Evolutionary conservation across 2,797 vertebrate species (phyloP).

Genomic region (Scarus forsteni): DNA sequence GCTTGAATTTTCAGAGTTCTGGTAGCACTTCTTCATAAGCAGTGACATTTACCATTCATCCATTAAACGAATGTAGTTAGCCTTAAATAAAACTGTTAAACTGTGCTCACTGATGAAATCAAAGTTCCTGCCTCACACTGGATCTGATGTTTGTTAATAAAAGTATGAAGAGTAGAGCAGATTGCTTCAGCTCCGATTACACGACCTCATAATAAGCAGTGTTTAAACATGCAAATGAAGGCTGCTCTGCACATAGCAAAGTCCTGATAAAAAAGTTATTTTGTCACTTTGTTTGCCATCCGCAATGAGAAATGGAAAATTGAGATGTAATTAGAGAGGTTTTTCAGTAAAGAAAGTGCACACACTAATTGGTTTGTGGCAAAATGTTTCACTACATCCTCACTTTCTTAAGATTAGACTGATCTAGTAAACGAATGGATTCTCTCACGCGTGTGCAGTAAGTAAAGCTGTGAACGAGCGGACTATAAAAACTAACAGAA

Average conservation of each 20-base stretch:
- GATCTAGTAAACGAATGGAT: slow-evolving; percentile 68
- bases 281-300: slow-evolving; percentile 55
- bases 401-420: slow-evolving; percentile 59
- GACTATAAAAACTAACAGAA: slow-evolving; percentile 68
- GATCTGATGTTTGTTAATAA: slow-evolving; percentile 52
- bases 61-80: slow-evolving; percentile 58
- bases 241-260: slow-evolving; percentile 49
- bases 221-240: slow-evolving; percentile 75
- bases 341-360: slow-evolving; percentile 58
- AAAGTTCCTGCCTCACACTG: slow-evolving; percentile 42
- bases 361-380: slow-evolving; percentile 59
- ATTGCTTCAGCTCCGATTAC: slow-evolving; percentile 66
- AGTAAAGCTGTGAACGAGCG: slow-evolving; percentile 67
- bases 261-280: slow-evolving; percentile 48
- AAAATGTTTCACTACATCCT: slow-evolving; percentile 53
- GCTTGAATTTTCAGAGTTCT: too few relatives aligned
- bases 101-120: slow-evolving; percentile 38
- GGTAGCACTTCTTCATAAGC: too few relatives aligned
- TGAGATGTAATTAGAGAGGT: slow-evolving; percentile 46
- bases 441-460: slow-evolving; percentile 55
- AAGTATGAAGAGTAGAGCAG: slow-evolving; percentile 15
- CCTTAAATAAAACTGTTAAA: slow-evolving; percentile 46
- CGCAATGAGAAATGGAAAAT: slow-evolving; percentile 56
- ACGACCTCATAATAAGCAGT: slow-evolving; percentile 57
- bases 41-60: slow-evolving; percentile 29